A percentile compares a stretch with the other conserved stretches of the same genome.
These are phyloP conservation scores for Tyto alba DNA, from an alignment of 2,113 vertebrate species.

Conservation along the genomic window DNA sequence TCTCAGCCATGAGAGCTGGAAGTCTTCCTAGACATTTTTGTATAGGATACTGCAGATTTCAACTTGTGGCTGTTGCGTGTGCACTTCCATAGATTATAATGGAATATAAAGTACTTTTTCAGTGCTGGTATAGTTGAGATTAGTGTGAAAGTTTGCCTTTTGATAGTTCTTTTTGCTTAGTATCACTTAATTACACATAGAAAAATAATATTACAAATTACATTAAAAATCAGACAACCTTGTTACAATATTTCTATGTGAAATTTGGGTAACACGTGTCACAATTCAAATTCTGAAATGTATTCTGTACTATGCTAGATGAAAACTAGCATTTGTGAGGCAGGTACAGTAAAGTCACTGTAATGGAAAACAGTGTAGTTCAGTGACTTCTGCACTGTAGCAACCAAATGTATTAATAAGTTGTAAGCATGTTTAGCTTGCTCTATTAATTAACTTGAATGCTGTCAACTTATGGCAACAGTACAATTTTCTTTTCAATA, in stretches of 20 bases:
- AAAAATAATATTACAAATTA: background rate
- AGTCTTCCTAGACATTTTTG: background rate
- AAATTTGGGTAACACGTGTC: background rate
- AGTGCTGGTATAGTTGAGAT: background rate
- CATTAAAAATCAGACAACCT: background rate
- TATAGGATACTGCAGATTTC: background rate
- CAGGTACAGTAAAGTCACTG: background rate
- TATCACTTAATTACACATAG: background rate
- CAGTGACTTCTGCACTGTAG: background rate
- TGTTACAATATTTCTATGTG: accelerated
- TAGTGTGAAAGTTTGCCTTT: background rate
- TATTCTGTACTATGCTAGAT: background rate
- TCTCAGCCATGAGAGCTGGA: background rate
- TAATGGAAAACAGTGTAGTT: background rate
- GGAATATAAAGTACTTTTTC: background rate
- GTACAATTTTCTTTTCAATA: background rate
- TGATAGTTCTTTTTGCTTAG: background rate
- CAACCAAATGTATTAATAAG: background rate
- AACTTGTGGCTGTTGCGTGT: background rate
- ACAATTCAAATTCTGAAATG: background rate
- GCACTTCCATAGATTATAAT: background rate
- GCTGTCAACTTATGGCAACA: background rate
- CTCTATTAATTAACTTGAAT: background rate
- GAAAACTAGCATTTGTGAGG: background rate
- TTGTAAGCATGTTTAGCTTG: background rate